phyloP scores from a whole-genome alignment of 2,113 vertebrate genomes.

The Zosterops borbonicus region DNA sequence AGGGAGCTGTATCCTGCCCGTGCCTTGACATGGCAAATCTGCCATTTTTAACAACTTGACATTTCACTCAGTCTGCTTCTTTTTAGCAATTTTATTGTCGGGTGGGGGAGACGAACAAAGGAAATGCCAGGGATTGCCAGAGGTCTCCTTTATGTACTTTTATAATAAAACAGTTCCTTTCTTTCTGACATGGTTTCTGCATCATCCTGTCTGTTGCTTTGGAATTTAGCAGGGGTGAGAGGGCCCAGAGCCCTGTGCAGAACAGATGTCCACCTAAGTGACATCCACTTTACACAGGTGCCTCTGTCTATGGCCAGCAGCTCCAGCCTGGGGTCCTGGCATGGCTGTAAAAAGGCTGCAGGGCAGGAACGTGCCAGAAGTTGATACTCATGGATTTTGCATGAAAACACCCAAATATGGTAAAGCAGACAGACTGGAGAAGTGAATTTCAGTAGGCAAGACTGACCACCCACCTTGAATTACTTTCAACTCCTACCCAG shows the following conservation, averaged over 20 bases:
- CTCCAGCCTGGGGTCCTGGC: constrained; percentile 10
- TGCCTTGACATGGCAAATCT: background rate
- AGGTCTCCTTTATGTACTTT: background rate
- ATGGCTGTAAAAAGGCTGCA: background rate
- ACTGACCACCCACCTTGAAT: constrained; percentile 61
- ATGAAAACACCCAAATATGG: background rate
- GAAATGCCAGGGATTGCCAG: background rate
- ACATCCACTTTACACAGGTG: constrained; percentile 67
- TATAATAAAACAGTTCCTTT: background rate
- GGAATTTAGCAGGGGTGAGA: background rate
- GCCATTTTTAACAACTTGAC: constrained; percentile 37
- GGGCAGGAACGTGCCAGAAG: background rate
- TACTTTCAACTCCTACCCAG: background rate
- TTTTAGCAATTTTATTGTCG: background rate
- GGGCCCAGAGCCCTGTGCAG: background rate
- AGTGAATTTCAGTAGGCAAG: background rate
- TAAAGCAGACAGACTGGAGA: background rate
- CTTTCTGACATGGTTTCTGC: background rate
- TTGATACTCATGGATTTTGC: background rate
- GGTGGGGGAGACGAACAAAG: background rate
- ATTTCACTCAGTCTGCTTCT: constrained; percentile 23
- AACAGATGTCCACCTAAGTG: constrained; percentile 68
- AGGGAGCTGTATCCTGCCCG: background rate
- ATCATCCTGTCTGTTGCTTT: background rate
- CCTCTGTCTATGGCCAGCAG: constrained; percentile 62